Evolutionary conservation across 2,888 invertebrate species (phyloP).

Genomic region (Lithophane semibrunnea): DNA sequence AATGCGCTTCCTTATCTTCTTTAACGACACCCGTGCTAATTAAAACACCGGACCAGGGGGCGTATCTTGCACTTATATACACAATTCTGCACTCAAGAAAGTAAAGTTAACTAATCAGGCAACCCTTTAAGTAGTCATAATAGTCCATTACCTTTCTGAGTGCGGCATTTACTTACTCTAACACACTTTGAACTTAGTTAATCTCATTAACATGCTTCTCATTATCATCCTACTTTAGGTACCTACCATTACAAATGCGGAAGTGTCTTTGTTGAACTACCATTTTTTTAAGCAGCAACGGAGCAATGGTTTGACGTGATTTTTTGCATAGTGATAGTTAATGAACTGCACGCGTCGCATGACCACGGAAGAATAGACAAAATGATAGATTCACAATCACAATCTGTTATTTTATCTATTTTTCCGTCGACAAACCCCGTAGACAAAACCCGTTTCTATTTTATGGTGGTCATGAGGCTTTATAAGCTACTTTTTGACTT

Average conservation of each 20-base stretch:
- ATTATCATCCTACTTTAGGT: not conserved
- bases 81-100: not conserved
- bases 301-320: not conserved
- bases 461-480: no score
- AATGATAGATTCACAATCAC: no score
- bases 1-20: not conserved
- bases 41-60: no score
- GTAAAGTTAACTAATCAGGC: not conserved
- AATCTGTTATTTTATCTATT: no score
- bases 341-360: not conserved
- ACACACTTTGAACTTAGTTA: slow-evolving; percentile 5
- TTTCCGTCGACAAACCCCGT: no score
- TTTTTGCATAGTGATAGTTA: not conserved
- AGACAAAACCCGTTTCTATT: no score
- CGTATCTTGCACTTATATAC: no score
- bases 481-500: not conserved
- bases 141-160: not conserved
- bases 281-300: not conserved
- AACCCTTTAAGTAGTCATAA: not conserved
- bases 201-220: not conserved
- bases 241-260: not conserved
- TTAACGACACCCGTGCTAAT: not conserved
- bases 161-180: not conserved
- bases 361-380: no score
- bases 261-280: not conserved